Evolutionary conservation across 1,140 invertebrate species (phyloP).

Genomic region (Tetranychus cinnabarinus): DNA sequence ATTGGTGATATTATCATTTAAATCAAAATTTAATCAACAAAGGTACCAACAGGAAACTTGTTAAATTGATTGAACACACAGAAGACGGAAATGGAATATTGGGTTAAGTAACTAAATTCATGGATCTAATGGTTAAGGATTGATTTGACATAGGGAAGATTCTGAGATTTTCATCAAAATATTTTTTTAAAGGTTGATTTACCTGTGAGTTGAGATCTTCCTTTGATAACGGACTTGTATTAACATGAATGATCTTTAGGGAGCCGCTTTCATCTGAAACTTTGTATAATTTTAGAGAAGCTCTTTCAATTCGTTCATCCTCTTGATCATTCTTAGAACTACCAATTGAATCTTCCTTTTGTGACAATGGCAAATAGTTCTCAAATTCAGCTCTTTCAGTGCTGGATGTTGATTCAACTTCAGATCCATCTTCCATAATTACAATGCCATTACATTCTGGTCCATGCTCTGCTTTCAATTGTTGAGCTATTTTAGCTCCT

Average conservation of each 20-base stretch:
- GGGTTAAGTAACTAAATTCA: too few species aligned
- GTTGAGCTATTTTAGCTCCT: slow-evolving; percentile 19
- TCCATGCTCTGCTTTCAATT: slow-evolving; percentile 20
- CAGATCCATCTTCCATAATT: slow-evolving; percentile 62
- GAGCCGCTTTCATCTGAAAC: slow-evolving; percentile 52
- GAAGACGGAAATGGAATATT: too few species aligned
- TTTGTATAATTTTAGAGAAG: slow-evolving; percentile 2
- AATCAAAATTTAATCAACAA: too few species aligned
- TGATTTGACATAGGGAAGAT: too few species aligned
- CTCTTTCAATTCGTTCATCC: not conserved
- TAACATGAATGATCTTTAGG: slow-evolving; percentile 61
- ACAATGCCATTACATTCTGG: slow-evolving; percentile 30
- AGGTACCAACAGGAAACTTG: too few species aligned
- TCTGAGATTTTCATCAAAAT: not conserved
- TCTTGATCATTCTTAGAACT: slow-evolving; percentile 13
- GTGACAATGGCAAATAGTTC: slow-evolving; percentile 36
- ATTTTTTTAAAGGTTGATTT: not conserved
- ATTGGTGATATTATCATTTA: too few species aligned
- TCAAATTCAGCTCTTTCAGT: slow-evolving; percentile 40
- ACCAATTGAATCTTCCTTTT: slow-evolving; percentile 17
- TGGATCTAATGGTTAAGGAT: too few species aligned
- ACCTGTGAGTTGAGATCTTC: slow-evolving; percentile 51
- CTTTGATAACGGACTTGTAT: slow-evolving; percentile 51
- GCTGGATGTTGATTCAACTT: slow-evolving; percentile 34
- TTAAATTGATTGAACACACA: too few species aligned